These are phyloP conservation scores for Ormyrus pomaceus DNA, from an alignment of 2,888 invertebrate genomes.

Conservation along the genomic window DNA sequence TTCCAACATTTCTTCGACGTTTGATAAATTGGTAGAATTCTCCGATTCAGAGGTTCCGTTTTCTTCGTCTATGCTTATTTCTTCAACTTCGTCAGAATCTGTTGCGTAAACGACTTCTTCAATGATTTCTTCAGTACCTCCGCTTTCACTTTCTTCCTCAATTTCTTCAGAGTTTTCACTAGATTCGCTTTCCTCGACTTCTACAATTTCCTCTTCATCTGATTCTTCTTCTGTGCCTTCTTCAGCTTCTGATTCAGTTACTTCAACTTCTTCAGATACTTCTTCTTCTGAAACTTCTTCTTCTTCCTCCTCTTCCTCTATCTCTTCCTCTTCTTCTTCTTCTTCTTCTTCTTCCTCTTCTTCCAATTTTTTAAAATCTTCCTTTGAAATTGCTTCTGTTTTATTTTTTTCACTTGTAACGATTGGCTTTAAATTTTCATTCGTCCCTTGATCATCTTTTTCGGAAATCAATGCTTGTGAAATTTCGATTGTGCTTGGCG, in stretches of 20 bases:
- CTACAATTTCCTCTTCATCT: slow-evolving; percentile 60
- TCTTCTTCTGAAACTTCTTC: slow-evolving; percentile 46
- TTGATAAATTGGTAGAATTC: slow-evolving; percentile 57
- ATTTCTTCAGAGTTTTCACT: slow-evolving; percentile 75
- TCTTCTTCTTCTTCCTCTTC: slow-evolving; percentile 55
- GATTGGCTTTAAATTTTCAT: slow-evolving; percentile 58
- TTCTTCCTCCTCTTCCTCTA: slow-evolving; percentile 47
- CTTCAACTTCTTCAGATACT: slow-evolving; percentile 69
- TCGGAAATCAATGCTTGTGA: background rate
- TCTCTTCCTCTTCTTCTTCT: slow-evolving; percentile 55
- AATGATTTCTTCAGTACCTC: slow-evolving; percentile 55
- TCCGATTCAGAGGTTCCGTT: slow-evolving; percentile 43
- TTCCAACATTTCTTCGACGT: slow-evolving; percentile 69
- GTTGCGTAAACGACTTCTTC: slow-evolving; percentile 50
- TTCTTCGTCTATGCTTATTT: slow-evolving; percentile 47
- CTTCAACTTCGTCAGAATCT: slow-evolving; percentile 48
- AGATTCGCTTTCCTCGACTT: slow-evolving; percentile 61
- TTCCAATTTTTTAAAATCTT: slow-evolving; percentile 57
- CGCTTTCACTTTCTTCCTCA: slow-evolving; percentile 60
- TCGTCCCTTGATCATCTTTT: slow-evolving; percentile 57
- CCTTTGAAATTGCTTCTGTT: slow-evolving; percentile 5
- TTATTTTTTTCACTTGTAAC: slow-evolving; percentile 58
- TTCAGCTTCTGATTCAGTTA: slow-evolving; percentile 56
- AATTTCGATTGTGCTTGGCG: too few species aligned
- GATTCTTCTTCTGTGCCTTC: slow-evolving; percentile 65